Base-by-base conservation (phyloP, 2,113 vertebrate genomes). In the Aix galericulata region DNA sequence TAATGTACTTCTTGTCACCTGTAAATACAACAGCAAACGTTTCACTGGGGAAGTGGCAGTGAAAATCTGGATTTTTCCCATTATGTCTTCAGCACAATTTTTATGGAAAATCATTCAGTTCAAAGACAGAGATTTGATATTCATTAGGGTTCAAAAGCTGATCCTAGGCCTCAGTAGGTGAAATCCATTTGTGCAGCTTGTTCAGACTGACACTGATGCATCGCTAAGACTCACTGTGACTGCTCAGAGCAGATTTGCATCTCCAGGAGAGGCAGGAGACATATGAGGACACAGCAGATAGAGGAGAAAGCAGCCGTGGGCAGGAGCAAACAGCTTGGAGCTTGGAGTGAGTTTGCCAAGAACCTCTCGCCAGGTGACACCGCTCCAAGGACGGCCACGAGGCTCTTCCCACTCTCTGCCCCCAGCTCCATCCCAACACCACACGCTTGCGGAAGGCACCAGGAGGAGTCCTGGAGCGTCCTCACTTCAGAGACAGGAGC, bases 1-100 rank as follows among this genome's bases (percentile, higher is more conserved):
- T 99, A 48, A 99, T 98, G 95, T 99, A 99, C 89, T 99, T 99
- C 95, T 99, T 99, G 95, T 99, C 99, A 83, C 99, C 99, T 99
- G 67, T 14, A 97, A 95, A 93, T 52, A 71, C 11, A 94, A 77
- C 13, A 82, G 17, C 32, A 94, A 95, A 27, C 10, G 68, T 53
- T 93, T 93, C 17, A 76, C 74, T 36, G 53, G 21, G 16, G 62
- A 64, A 17, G 67, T 50, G 38, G 10, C 44, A 56, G 2, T 50
- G 42, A 29, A 60, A 53, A 13, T 23, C 46, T 29, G 42, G 25
- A 36, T 22, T n/a, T 34, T 6, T 14, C 36, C 58, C 21, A 13
- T 40, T 40, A 40, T 40, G 40, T 40, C 31, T 69, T 82, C 23
- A 58, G 27, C 3, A 1, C 31, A 2, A 27, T 17, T 77, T 46